Percentiles rank a stretch among this genome's conserved stretches.
Evolutionary conservation across 2,113 vertebrate species (phyloP).

Genomic region (Myanophis thanlyinensis): DNA sequence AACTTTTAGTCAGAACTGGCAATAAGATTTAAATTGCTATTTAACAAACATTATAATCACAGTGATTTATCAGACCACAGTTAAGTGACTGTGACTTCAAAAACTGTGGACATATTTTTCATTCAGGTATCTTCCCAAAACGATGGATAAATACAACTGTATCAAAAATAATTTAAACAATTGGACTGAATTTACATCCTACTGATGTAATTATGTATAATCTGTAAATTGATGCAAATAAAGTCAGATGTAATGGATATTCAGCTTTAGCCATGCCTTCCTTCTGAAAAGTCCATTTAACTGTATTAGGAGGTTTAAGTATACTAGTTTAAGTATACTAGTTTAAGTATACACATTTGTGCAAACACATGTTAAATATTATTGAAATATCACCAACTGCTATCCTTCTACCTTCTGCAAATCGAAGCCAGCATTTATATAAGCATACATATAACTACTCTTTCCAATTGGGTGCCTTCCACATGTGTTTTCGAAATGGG

Average conservation of each 20-base stretch:
- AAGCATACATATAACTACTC: conserved; percentile 21
- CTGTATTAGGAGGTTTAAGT: background rate
- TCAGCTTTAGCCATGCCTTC: background rate
- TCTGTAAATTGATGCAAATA: background rate
- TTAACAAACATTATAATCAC: background rate
- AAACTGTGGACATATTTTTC: background rate
- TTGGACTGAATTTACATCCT: background rate
- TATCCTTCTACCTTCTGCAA: conserved; percentile 42
- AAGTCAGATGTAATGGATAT: background rate
- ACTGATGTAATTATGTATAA: background rate
- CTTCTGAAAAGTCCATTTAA: background rate
- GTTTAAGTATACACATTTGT: background rate
- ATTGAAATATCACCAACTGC: conserved; percentile 39
- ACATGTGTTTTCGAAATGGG: background rate
- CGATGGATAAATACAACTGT: background rate
- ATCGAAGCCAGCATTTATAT: conserved; percentile 39
- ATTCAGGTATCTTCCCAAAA: background rate
- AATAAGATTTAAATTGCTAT: background rate
- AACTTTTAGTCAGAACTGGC: background rate
- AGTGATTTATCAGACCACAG: background rate
- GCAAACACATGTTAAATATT: background rate
- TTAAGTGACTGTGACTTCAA: background rate
- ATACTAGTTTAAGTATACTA: background rate
- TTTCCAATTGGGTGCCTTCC: background rate
- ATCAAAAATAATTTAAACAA: background rate